These are phyloP conservation scores for Xerus inauris DNA, from an alignment of 2,113 vertebrate genomes.

Conservation along the genomic window DNA sequence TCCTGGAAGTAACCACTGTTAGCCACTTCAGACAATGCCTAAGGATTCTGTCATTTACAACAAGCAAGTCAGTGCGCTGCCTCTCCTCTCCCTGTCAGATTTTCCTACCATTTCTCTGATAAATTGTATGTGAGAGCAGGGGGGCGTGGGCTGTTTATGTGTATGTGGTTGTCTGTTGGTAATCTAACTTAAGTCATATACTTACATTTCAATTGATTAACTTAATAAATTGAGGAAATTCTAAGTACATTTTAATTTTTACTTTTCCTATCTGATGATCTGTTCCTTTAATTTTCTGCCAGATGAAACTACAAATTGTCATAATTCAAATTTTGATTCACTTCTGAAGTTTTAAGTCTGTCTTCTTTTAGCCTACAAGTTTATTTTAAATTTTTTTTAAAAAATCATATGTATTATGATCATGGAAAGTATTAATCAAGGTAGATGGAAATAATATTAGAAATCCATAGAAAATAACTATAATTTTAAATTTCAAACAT, in stretches of 20 bases:
- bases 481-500: background rate
- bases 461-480: background rate
- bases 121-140: background rate
- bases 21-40: no score
- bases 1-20: no score
- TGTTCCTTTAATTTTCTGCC: background rate
- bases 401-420: background rate
- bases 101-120: background rate
- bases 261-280: background rate
- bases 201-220: background rate
- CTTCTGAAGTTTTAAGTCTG: background rate
- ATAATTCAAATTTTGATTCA: background rate
- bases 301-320: background rate
- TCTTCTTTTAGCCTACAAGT: background rate
- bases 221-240: background rate
- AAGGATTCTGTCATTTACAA: background rate
- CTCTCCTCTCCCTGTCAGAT: background rate
- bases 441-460: background rate
- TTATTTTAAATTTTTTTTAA: background rate
- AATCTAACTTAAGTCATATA: background rate
- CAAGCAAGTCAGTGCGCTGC: background rate
- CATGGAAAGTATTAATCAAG: background rate
- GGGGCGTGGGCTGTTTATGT: background rate
- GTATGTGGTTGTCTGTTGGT: background rate
- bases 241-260: background rate